Evolutionary conservation across 2,797 vertebrate species (phyloP), one percentile per base, ranked within the genome.

Genomic region (Melanotaenia boesemani): DNA sequence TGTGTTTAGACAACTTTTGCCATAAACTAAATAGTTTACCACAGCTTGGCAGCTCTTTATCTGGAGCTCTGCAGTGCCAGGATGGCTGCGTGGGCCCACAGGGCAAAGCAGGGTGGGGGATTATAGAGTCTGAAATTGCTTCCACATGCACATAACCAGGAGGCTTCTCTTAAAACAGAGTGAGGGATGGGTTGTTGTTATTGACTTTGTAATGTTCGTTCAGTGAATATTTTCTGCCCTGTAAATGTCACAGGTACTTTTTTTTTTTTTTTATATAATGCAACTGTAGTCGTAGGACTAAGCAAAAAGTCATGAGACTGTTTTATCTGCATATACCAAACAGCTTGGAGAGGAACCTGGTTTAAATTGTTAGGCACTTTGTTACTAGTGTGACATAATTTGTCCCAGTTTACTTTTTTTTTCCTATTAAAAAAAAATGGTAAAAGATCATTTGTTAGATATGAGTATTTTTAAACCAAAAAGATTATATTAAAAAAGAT

Each of bases 51-150:
- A 50, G 84, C 61, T 66, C 44, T 88, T 88, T 86, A 84, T 73
- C 58, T 5, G 39, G 65, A 54, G 79, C 22, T 44, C 28, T 9
- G 62, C 66, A 39, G 58, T 79, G 82, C 88, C 86, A 83, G 76
- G 79, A 48, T 26, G 69, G 61, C 77, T 83, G 56, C 67, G 61
- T 30, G 66, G 66, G 80, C 80, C 86, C 81, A 55, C 61, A 9
- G 83, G 77, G 80, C 74, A 56, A 48, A 71, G 57, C 39, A 48
- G 73, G 71, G 74, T 0, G 83, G 79, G 76, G 68, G 67, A 74
- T 83, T 85, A 88, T 79, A 86, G 64, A 70, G 79, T 76, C 69
- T 80, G 63, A 93, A 94, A 95, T 94, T 89, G 85, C 87, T 89
- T 84, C 91, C 95, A 95, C 91, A 93, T 95, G 94, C 52, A 73